Evolutionary conservation across 1,140 invertebrate species (phyloP).

Genomic region (Euwallacea fornicatus): DNA sequence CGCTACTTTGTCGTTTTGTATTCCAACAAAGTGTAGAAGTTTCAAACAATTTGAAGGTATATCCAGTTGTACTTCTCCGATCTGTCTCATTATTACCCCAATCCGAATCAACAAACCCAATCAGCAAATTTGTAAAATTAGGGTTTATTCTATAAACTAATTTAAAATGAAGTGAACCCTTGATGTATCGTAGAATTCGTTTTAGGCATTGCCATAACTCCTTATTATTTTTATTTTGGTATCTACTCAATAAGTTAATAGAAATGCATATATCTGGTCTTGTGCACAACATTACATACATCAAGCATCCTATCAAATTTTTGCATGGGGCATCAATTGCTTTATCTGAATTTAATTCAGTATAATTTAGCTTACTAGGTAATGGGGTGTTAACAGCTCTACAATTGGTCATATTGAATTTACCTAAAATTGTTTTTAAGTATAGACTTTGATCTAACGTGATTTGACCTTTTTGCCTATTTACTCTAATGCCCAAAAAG

Average conservation of each 20-base stretch:
- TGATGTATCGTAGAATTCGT: conserved; percentile 11
- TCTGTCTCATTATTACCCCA: conserved; percentile 3
- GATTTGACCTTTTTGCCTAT: too few relatives aligned
- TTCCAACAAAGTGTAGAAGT: too few relatives aligned
- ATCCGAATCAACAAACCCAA: conserved; percentile 12
- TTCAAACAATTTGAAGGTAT: background rate
- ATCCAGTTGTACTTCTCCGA: conserved; percentile 11
- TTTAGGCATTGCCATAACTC: conserved; percentile 10
- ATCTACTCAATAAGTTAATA: conserved; percentile 47
- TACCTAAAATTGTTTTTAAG: conserved; percentile 4
- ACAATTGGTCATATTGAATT: background rate
- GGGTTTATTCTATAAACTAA: background rate
- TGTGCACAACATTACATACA: conserved; percentile 50
- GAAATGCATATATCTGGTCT: conserved; percentile 45
- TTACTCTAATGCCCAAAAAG: too few relatives aligned
- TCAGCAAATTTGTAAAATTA: background rate
- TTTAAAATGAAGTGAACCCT: conserved; percentile 9
- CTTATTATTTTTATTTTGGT: conserved; percentile 29
- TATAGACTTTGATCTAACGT: too few relatives aligned
- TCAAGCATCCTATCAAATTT: conserved; percentile 48
- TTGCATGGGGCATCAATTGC: conserved; percentile 40
- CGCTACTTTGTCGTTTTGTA: background rate
- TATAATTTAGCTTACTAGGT: conserved; percentile 37
- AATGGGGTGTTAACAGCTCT: conserved; percentile 30
- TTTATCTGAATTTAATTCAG: conserved; percentile 38